Percentiles rank a stretch among this genome's conserved stretches.
These are phyloP conservation scores for Enoplosus armatus DNA, from an alignment of 2,797 vertebrate species.

Conservation along the genomic window DNA sequence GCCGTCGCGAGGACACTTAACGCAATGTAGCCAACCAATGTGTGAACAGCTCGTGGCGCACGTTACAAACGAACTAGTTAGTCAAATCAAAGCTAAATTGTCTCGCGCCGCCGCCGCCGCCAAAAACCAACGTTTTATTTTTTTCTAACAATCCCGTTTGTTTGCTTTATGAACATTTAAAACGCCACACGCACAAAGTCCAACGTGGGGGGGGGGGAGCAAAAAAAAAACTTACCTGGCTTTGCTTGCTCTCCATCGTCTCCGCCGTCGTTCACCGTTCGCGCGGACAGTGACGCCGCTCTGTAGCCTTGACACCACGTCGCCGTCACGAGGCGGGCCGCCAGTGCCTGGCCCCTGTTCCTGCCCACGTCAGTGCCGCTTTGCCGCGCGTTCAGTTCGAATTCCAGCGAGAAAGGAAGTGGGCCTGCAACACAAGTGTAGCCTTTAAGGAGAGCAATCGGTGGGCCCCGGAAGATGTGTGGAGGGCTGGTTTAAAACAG, in stretches of 20 bases:
- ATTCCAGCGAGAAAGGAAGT: not conserved
- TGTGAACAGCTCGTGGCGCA: not conserved
- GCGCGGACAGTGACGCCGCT: not conserved
- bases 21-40: not conserved
- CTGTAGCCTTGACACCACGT: too few species aligned
- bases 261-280: not conserved
- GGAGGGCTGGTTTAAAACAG: too few species aligned
- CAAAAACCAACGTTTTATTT: accelerated
- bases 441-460: too few species aligned
- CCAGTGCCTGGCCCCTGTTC: not conserved
- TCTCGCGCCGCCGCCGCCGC: too few species aligned
- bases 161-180: not conserved
- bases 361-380: not conserved
- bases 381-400: not conserved
- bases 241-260: conserved; percentile 24
- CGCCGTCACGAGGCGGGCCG: too few species aligned
- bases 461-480: too few species aligned
- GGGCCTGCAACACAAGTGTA: too few species aligned
- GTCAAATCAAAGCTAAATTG: not conserved
- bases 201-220: too few species aligned
- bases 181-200: not conserved
- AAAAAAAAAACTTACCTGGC: conserved; percentile 17
- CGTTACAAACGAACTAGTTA: not conserved
- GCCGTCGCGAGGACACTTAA: accelerated
- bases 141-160: too few species aligned